Evolutionary conservation across 2,113 vertebrate genomes (phyloP), one percentile per base, ranked within the genome.

Genomic region (Eublepharis macularius): DNA sequence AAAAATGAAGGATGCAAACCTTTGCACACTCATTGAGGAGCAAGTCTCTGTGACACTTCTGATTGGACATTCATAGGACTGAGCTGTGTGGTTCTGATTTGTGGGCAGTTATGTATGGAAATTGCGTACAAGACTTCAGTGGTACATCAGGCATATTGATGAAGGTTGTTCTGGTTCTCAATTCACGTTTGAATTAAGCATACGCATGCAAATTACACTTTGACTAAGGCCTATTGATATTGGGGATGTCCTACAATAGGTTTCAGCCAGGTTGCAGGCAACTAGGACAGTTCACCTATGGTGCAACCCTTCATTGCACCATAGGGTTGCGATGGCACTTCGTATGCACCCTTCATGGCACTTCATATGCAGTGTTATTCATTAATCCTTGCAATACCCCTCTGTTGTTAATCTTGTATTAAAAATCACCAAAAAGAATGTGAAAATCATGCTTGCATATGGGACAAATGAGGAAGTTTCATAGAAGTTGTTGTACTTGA

Each of bases 121-220:
- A 81, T 34, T 51, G 45, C 49, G 34, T 26, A 81, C 43, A 11
- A 39, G 32, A 65, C 26, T 82, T 82, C 8, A 73, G 29, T 29
- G 32, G 69, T 70, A 57, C 45, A 39, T 43, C 51, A 75, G 32
- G 54, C 41, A 57, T 74, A 34, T 32, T 65, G 70, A 32, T 63
- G 57, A 57, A 75, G 54, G 54, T 54, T 75, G 29, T 29, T 17
- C 57, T 32, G 12, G 43, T 63, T 63, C 32, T 41, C 81, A 63
- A 83, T 83, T 76, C 66, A 43, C 72, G 76, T 76, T 83, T 76
- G 66, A 47, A 76, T 76, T n/a, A 83, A 66, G 70, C 54, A 75
- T 32, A 65, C 63, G 82, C 43, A 49, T 76, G 63, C 57, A 76
- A 81, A 76, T 83, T 75, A 65, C 63, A 76, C 41, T 65, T 75